Base-by-base conservation (phyloP, 2,113 vertebrate genomes). In the Oncorhynchus keta region DNA sequence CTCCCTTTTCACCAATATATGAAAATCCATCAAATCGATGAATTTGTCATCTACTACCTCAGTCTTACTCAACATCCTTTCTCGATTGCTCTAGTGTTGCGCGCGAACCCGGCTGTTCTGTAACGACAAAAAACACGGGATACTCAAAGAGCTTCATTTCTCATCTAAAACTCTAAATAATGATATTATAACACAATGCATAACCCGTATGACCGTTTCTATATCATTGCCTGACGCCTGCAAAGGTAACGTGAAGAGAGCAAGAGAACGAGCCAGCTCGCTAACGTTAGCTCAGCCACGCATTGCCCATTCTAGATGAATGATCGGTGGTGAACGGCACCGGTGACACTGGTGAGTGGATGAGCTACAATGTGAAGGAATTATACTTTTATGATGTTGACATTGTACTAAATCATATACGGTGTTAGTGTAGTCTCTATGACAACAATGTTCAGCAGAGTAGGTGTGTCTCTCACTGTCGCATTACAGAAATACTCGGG, bases 61-160 rank as follows among this genome's bases (percentile, higher is more conserved):
- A 3, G 0, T 48, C 59, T 82, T 82, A 24, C 18, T 0, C 7
- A 3, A 8, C 0, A 2, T 88, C 87, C 35, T 76, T 32, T 73
- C 28, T 90, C 91, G 1, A 8, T 55, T 87, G 14, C 57, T 83
- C 26, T 1, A 2, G 88, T 22, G 87, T 90, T 83, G 74, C 22
- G 48, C 75, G 88, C 85, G 86, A 62, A 62, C 59, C 4, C 8
- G n/a, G 59, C 5, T 62, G 59, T 22, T 62, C 59, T 22, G 59
- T 9, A 62, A 13, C 59, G 11, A 62, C 6, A 20, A 20, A 11
- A 24, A 24, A 45, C 39, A 11, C 39, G 9, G 39, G 39, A 9
- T 2, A 11, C 9, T 45, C 39, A 45, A 11, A 9, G 39, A 45
- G 39, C 39, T 45, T 45, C 0, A 11, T 45, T 11, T 45, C 39